Evolutionary conservation across 1,140 invertebrate genomes (phyloP).

Genomic region (Neodiprion fabricii): DNA sequence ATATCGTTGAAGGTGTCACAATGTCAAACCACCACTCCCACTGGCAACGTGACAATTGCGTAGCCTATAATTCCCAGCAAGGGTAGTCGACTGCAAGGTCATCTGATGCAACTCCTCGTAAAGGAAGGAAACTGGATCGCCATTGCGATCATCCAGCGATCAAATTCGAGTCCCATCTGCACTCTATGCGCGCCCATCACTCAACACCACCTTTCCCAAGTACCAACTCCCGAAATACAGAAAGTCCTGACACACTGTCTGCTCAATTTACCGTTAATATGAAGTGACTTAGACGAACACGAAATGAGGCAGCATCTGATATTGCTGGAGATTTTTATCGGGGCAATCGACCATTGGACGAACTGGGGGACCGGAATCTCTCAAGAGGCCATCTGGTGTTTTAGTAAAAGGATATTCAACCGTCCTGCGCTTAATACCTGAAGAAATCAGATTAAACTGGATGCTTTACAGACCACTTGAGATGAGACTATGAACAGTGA

Average conservation of each 20-base stretch:
- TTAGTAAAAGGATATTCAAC: no score
- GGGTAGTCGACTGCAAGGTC: conserved; percentile 28
- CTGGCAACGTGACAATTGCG: conserved; percentile 25
- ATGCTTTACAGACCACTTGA: no score
- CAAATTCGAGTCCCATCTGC: not conserved
- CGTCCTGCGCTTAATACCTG: no score
- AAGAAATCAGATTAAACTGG: no score
- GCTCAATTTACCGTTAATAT: no score
- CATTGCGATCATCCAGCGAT: conserved; percentile 24
- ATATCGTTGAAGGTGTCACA: conserved; percentile 42
- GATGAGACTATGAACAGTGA: no score
- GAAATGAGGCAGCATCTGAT: no score
- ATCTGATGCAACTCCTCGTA: not conserved
- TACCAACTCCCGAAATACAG: not conserved
- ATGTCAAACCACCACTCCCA: conserved; percentile 33
- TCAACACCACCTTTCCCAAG: not conserved
- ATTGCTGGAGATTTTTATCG: no score
- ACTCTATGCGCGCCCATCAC: conserved; percentile 10
- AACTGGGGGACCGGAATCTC: no score
- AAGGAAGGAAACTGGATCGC: conserved; percentile 25
- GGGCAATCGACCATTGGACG: no score
- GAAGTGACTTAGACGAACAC: no score
- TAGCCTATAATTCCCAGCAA: conserved; percentile 19
- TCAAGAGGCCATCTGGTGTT: no score
- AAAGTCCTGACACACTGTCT: not conserved